phyloP scores from a whole-genome alignment of 1,140 invertebrate genomes.

The Scaptomyza graminum region DNA sequence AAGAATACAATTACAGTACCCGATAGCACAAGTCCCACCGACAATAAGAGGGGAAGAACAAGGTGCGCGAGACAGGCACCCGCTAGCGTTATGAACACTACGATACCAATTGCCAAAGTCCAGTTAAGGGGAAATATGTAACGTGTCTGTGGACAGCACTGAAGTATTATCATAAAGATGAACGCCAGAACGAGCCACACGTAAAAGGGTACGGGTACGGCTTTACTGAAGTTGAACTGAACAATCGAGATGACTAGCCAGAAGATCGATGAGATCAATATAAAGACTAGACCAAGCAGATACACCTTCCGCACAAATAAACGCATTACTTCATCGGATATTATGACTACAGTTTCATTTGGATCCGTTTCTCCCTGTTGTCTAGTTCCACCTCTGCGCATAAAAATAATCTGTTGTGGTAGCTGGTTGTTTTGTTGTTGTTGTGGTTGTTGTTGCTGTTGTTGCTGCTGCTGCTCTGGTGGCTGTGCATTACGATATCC shows the following conservation, averaged over 20 bases:
- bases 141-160: constrained; percentile 7
- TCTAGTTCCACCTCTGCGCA: background rate
- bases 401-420: background rate
- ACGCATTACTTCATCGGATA: background rate
- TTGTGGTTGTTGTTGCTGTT: constrained; percentile 2
- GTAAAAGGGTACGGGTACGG: constrained; percentile 2
- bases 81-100: background rate
- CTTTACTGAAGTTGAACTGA: background rate
- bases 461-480: background rate
- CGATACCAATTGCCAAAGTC: background rate
- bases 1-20: background rate
- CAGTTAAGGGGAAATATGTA: constrained; percentile 13
- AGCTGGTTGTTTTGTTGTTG: background rate
- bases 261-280: background rate
- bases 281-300: background rate
- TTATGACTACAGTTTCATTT: background rate
- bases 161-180: background rate
- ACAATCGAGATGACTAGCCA: constrained; percentile 3
- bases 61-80: background rate
- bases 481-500: background rate
- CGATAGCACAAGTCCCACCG: background rate
- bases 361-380: background rate
- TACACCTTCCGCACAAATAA: constrained; percentile 4
- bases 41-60: fast-evolving
- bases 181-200: constrained; percentile 27